Evolutionary conservation across 1,140 invertebrate species (phyloP).

Genomic region (Drosophila leontia): DNA sequence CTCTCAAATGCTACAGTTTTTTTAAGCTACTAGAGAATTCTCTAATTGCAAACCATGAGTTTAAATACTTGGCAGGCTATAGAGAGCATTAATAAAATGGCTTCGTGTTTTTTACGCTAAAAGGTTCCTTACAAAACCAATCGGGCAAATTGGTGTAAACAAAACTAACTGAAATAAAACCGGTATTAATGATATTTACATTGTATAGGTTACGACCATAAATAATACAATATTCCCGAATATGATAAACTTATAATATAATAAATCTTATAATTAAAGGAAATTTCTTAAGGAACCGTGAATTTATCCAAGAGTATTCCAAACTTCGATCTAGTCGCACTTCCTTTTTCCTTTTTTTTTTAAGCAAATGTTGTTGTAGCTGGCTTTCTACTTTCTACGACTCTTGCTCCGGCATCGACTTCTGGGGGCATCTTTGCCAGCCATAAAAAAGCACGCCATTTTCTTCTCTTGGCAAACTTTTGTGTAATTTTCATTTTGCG

Average conservation of each 20-base stretch:
- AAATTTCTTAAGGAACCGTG: background rate
- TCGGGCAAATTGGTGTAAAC: too few relatives aligned
- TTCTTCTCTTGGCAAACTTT: conserved; percentile 58
- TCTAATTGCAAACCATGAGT: background rate
- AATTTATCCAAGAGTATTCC: background rate
- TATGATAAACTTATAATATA: background rate
- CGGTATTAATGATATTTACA: too few relatives aligned
- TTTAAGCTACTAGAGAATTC: background rate
- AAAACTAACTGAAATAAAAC: too few relatives aligned
- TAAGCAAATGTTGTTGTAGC: conserved; percentile 10
- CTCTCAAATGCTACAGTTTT: conserved; percentile 14
- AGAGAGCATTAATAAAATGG: conserved; percentile 1
- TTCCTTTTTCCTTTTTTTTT: background rate
- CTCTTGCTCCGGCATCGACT: conserved; percentile 39
- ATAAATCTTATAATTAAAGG: background rate
- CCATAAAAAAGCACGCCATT: conserved; percentile 62
- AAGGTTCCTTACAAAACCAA: background rate
- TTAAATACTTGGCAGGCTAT: background rate
- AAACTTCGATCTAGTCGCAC: background rate
- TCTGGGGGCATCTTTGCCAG: conserved; percentile 57
- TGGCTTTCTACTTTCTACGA: conserved; percentile 42
- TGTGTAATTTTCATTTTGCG: conserved; percentile 64
- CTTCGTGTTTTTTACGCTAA: background rate
- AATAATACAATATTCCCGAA: background rate
- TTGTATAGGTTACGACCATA: background rate